Base-by-base conservation (phyloP, 1,140 invertebrate species). In the Danaus plexippus region DNA sequence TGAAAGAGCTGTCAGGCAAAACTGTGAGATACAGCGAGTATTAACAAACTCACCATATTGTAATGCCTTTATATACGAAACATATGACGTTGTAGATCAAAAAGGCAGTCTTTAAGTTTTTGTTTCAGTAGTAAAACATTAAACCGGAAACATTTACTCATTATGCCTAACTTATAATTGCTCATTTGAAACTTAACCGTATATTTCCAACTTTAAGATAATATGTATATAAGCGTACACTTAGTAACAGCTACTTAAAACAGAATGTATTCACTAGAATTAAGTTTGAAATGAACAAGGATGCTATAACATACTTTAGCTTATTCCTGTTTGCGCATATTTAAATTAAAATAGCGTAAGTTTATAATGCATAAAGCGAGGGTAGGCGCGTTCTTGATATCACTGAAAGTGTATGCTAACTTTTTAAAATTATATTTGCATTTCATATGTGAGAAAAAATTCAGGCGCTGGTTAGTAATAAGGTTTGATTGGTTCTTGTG, bases 371-470 rank as follows among this genome's bases (percentile, higher is more conserved):
- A 72, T 64, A 69, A 67, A 65, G 57, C 47, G 57, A 54, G 52
- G 51, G 53, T 68, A 79, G 80, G 79, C 75, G 71, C 71, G 71
- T 70, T 73, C 74, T 71, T 69, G 68, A 72, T 76, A 60, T 71
- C 67, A 66, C 65, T 67, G 71, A 67, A 71, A 73, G 79, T 83
- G 80, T 80, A 85, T 85, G 81, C 75, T 78, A 87, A 87, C 78
- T 85, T 84, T 79, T 75, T 32, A 32, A 84, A 85, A 85, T 86
- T 82, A 72, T 86, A 86, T 83, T 86, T 86, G 81, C 77, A 77
- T 78, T 83, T 81, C 77, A 83, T 80, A 77, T 69, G 71, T 75
- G 69, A 69, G 67, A 66, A 69, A 66, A 78, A 81, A 84, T 82
- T 81, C 84, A 80, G 76, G 71, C 71, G 75, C 54, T 55, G 18